Evolutionary conservation across 2,797 vertebrate species (phyloP), one percentile per base, ranked within the genome.

Genomic region (Rhodeus uyekii): DNA sequence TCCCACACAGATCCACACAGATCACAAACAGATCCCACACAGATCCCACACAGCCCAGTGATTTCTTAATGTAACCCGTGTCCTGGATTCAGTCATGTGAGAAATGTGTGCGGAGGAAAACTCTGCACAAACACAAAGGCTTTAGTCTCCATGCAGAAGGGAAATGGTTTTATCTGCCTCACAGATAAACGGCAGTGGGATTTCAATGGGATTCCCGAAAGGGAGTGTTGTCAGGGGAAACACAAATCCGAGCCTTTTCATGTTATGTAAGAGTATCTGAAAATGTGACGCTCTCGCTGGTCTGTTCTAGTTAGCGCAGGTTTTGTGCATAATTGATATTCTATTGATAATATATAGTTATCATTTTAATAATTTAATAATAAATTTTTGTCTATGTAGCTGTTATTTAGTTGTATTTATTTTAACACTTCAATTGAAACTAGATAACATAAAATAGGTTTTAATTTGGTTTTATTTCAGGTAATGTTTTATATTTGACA

Each of bases 121-220:
- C 63, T n/a, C n/a, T 76, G 86, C 83, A 80, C 86, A 85, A 80
- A 71, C 80, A 83, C 74, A 87, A 63, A 71, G 82, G 44, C 83
- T 85, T 60, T 60, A 60, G 24, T 29, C 58, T 60, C 14, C 13
- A 60, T 67, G 60, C 73, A 22, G 64, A 32, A 65, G 27, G 38
- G 39, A 76, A 67, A 60, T 2, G n/a, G 2, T 68, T 76, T 84
- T 76, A 55, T 84, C 82, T 34, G 29, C 36, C 7, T 73, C 13
- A 38, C 32, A 67, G 48, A 65, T 16, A 18, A 27, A 9, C 14
- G 1, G 77, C 53, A 2, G 19, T 42, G 16, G 78, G 14, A 34
- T 68, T 29, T 68, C 32, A 72, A 72, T 46, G 19, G 55, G 32
- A 71, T 72, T 80, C 29, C 53, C 67, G 3, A 77, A 48, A 32